These are phyloP conservation scores for Chaitophorus viminalis DNA, from an alignment of 2,888 invertebrate species.

Conservation along the genomic window DNA sequence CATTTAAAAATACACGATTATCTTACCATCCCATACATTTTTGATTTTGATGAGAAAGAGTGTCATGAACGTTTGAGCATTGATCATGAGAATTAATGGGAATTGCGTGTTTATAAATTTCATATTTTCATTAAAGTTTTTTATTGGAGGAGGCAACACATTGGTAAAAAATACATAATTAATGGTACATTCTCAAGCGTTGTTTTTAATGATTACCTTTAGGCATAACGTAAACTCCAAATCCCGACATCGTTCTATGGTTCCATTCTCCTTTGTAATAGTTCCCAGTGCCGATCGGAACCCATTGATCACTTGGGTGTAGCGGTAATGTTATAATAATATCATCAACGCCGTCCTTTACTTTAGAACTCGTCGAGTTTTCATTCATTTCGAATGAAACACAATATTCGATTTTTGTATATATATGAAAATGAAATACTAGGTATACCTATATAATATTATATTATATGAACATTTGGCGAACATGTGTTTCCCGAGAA, in stretches of 20 bases:
- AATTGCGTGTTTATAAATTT: too few relatives aligned
- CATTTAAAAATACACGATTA: too few relatives aligned
- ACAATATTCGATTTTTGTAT: neutral
- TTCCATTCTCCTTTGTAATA: conserved; percentile 74
- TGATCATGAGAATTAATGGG: too few relatives aligned
- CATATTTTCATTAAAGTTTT: too few relatives aligned
- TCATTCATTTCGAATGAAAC: neutral
- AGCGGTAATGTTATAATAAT: neutral
- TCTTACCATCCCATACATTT: too few relatives aligned
- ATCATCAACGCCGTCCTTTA: neutral
- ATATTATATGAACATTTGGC: neutral
- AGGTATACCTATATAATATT: too few relatives aligned
- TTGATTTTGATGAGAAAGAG: too few relatives aligned
- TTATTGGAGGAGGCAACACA: too few relatives aligned
- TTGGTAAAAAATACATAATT: neutral
- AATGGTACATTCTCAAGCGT: neutral
- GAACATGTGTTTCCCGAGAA: neutral
- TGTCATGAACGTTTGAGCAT: too few relatives aligned
- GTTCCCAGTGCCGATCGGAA: conserved; percentile 71
- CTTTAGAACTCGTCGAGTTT: too few relatives aligned
- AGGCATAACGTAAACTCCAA: conserved; percentile 72
- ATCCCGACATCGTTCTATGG: conserved; percentile 73
- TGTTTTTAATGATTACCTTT: conserved; percentile 69
- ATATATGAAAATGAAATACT: neutral
- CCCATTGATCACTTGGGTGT: conserved; percentile 20